These are phyloP conservation scores for Drosophila percnosoma DNA, from an alignment of 2,888 invertebrate genomes.

Conservation along the genomic window DNA sequence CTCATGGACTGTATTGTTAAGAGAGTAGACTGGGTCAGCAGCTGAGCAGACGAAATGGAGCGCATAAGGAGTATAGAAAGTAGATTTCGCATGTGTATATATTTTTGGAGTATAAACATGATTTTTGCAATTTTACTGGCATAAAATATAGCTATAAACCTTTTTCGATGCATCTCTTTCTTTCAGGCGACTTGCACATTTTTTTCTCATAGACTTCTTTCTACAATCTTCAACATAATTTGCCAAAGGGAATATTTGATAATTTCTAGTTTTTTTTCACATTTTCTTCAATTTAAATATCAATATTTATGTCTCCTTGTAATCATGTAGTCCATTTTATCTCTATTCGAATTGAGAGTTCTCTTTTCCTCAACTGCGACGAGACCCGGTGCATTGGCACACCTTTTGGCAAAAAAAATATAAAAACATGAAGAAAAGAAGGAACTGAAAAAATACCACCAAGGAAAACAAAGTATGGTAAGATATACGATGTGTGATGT, in stretches of 20 bases:
- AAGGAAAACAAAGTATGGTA: conserved; percentile 60
- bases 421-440: conserved; percentile 25
- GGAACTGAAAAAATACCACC: conserved; percentile 49
- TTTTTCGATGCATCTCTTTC: background rate
- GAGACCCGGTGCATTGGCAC: conserved; percentile 56
- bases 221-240: background rate
- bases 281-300: background rate
- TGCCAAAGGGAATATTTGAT: background rate
- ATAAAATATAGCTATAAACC: background rate
- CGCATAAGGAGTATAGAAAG: conserved; percentile 18
- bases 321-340: background rate
- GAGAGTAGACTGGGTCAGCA: conserved; percentile 29
- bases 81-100: conserved; percentile 1
- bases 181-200: background rate
- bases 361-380: conserved; percentile 3
- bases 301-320: background rate
- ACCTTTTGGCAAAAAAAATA: conserved; percentile 49
- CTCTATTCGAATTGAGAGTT: background rate
- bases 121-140: background rate
- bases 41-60: conserved; percentile 43
- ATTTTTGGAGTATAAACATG: background rate
- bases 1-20: conserved; percentile 35
- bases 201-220: background rate
- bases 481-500: conserved; percentile 83
- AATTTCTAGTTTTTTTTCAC: background rate